These are phyloP conservation scores for Aleiodes alternator DNA, from an alignment of 2,888 invertebrate genomes.

Conservation along the genomic window DNA sequence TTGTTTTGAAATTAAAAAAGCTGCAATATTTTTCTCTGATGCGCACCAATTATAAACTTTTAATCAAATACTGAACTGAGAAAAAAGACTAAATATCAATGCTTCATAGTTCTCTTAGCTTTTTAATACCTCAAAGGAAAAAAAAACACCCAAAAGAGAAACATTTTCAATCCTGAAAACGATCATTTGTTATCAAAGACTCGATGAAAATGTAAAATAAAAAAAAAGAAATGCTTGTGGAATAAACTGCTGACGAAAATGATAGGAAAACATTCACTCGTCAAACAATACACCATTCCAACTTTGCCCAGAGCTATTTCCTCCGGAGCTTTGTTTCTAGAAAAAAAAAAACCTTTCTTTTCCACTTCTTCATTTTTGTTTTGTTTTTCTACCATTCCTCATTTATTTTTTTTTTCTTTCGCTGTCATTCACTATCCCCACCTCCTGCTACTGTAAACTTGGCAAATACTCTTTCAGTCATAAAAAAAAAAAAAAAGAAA, in stretches of 20 bases:
- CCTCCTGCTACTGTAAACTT: constrained; percentile 13
- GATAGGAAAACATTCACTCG: constrained; percentile 13
- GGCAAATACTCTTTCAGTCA: not conserved
- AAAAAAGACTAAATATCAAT: too few relatives aligned
- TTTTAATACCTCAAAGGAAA: too few relatives aligned
- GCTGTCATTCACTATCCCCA: constrained; percentile 17
- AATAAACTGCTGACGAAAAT: constrained; percentile 15
- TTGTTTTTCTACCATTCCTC: not conserved
- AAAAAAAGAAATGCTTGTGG: too few relatives aligned
- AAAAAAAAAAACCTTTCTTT: not conserved
- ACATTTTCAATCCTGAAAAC: too few relatives aligned
- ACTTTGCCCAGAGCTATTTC: constrained; percentile 12
- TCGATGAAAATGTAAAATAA: too few relatives aligned
- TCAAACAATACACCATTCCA: constrained; percentile 8
- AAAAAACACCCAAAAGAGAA: too few relatives aligned
- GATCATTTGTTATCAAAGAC: too few relatives aligned
- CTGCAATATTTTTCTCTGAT: too few relatives aligned
- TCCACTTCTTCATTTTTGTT: constrained; percentile 1
- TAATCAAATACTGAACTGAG: too few relatives aligned
- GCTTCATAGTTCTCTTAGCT: too few relatives aligned
- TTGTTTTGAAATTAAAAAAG: too few relatives aligned
- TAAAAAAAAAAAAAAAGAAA: not conserved
- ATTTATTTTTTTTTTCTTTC: not conserved
- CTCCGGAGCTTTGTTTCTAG: constrained; percentile 7
- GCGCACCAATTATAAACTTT: too few relatives aligned